These are phyloP conservation scores for Polylopha cassiicola DNA, from an alignment of 2,888 invertebrate genomes.

Conservation along the genomic window DNA sequence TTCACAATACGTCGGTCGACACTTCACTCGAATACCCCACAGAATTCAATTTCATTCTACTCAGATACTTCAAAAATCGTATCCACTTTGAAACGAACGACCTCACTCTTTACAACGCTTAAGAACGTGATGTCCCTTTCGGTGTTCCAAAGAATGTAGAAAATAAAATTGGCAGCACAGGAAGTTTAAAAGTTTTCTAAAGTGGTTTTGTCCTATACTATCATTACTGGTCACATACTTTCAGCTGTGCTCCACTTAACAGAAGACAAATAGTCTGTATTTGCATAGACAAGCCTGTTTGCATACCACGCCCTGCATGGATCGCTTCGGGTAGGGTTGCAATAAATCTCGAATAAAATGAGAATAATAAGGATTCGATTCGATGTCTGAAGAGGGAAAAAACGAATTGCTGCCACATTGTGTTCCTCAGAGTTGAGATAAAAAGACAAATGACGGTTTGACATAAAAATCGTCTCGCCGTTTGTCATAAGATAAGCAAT, in stretches of 20 bases:
- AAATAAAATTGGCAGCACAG: background rate
- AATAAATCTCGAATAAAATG: constrained; percentile 13
- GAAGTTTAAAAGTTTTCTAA: constrained; percentile 1
- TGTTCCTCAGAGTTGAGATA: constrained; percentile 6
- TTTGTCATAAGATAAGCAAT: background rate
- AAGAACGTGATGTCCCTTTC: too few relatives aligned
- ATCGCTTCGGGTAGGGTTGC: background rate
- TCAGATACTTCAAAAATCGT: too few relatives aligned
- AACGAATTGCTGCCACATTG: constrained; percentile 6
- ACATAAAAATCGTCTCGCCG: constrained; percentile 1
- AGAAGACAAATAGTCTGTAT: constrained; percentile 26
- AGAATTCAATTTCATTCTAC: too few relatives aligned
- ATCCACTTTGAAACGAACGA: too few relatives aligned
- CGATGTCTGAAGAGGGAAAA: constrained; percentile 8
- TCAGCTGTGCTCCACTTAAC: constrained; percentile 23
- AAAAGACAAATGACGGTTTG: constrained; percentile 6
- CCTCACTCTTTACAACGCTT: too few relatives aligned
- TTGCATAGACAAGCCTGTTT: constrained; percentile 22
- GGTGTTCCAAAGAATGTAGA: too few relatives aligned
- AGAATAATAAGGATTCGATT: constrained; percentile 6
- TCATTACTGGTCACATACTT: constrained; percentile 4
- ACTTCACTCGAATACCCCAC: too few relatives aligned
- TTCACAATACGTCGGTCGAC: too few relatives aligned
- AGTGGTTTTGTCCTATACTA: background rate
- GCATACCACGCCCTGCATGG: constrained; percentile 7